A percentile compares a stretch with the other conserved stretches of the same genome.
These are phyloP conservation scores for Neotoxoptera formosana DNA, from an alignment of 1,140 invertebrate genomes.

Conservation along the genomic window DNA sequence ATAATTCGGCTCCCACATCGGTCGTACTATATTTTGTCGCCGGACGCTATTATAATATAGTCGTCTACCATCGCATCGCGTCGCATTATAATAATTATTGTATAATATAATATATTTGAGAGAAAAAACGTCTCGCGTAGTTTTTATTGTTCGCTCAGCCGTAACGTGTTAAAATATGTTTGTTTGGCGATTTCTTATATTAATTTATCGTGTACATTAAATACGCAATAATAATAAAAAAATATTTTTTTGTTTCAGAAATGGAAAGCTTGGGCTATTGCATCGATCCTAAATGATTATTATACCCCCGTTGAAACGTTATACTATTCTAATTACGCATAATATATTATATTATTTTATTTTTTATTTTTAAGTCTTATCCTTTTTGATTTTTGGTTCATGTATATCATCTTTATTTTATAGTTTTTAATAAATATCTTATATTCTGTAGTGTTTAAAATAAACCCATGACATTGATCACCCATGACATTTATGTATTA, in stretches of 20 bases:
- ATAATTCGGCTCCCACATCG: too few species aligned
- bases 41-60: too few species aligned
- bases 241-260: conserved; percentile 56
- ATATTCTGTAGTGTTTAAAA: conserved; percentile 5
- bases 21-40: too few species aligned
- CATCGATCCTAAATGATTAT: not conserved
- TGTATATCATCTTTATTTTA: conserved; percentile 28
- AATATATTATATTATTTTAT: not conserved
- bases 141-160: not conserved
- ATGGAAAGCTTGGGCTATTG: conserved; percentile 52
- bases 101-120: too few species aligned
- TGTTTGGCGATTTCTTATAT: not conserved
- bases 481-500: not conserved
- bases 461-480: conserved; percentile 31
- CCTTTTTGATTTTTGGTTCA: conserved; percentile 69
- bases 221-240: not conserved
- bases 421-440: not conserved
- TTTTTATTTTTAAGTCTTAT: conserved; percentile 63
- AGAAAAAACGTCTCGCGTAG: not conserved
- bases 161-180: not conserved
- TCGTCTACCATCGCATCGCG: not conserved
- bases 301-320: not conserved
- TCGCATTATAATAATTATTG: not conserved
- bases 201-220: not conserved
- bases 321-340: not conserved